Percentiles rank a stretch among this genome's conserved stretches.
These are phyloP conservation scores for Drosophila longiperda DNA, from an alignment of 2,888 invertebrate genomes.

Conservation along the genomic window DNA sequence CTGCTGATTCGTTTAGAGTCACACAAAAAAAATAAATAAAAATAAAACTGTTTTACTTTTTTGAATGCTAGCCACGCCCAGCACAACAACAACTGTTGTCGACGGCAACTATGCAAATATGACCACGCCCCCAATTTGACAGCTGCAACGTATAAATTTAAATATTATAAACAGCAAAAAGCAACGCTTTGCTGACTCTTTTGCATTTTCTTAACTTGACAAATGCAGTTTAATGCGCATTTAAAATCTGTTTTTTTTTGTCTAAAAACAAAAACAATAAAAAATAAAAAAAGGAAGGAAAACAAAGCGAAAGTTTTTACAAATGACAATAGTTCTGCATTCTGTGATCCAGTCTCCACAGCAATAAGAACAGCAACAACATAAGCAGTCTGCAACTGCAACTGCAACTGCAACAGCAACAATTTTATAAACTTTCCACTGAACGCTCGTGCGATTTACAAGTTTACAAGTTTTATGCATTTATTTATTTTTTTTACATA, in stretches of 20 bases:
- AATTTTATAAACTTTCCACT: slow-evolving; percentile 50
- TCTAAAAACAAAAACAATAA: not conserved
- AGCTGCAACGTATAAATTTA: slow-evolving; percentile 66
- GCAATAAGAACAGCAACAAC: slow-evolving; percentile 18
- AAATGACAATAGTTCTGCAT: slow-evolving; percentile 4
- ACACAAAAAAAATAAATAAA: not conserved
- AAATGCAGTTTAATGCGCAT: slow-evolving; percentile 74
- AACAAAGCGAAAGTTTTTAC: slow-evolving; percentile 55
- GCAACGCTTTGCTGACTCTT: slow-evolving; percentile 5
- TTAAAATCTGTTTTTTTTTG: slow-evolving; percentile 43
- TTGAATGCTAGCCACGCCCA: slow-evolving; percentile 4
- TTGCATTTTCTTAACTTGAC: slow-evolving; percentile 34
- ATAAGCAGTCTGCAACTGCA: not conserved
- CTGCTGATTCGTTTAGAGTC: slow-evolving; percentile 4
- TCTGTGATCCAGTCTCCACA: not conserved
- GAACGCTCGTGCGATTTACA: slow-evolving; percentile 56
- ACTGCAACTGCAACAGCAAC: slow-evolving; percentile 26
- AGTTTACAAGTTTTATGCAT: slow-evolving; percentile 45
- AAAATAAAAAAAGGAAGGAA: not conserved
- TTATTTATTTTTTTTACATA: slow-evolving; percentile 68
- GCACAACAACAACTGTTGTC: slow-evolving; percentile 6
- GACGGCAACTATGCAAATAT: slow-evolving; percentile 49
- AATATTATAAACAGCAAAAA: slow-evolving; percentile 39
- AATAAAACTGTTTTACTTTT: not conserved
- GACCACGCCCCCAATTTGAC: slow-evolving; percentile 21